Percentiles rank a stretch among this genome's conserved stretches.
Conservation (phyloP, 2,888 invertebrate genomes). For the Rotaria magnacalcarata region DNA sequence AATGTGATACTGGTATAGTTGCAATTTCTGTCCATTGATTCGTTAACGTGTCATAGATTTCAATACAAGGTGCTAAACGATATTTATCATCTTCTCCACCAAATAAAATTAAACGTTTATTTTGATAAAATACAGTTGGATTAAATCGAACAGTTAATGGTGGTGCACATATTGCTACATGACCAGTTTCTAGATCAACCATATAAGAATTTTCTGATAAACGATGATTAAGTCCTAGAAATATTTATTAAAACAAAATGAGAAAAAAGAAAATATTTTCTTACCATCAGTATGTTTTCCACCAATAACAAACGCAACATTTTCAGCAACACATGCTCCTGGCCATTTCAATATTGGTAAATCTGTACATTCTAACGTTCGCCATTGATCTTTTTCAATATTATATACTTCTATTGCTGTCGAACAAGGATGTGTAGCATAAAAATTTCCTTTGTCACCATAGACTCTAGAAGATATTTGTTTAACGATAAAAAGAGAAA, state of each 20-base stretch:
- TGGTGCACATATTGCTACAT: constrained; percentile 35
- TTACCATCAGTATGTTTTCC: constrained; percentile 41
- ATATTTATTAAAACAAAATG: not conserved
- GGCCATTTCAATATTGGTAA: constrained; percentile 46
- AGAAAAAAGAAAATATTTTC: no score
- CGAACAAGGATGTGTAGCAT: constrained; percentile 44
- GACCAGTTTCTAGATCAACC: constrained; percentile 38
- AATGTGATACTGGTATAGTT: constrained; percentile 43
- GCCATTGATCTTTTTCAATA: constrained; percentile 44
- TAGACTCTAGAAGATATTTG: constrained; percentile 11
- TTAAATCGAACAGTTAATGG: constrained; percentile 45
- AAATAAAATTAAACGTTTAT: constrained; percentile 41
- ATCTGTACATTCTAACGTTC: constrained; percentile 6
- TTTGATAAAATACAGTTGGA: constrained; percentile 44
- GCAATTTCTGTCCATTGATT: constrained; percentile 44
- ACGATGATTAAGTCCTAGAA: constrained; percentile 36
- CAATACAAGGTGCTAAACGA: constrained; percentile 45
- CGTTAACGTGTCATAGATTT: constrained; percentile 40
- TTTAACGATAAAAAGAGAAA: not conserved
- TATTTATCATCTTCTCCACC: constrained; percentile 46
- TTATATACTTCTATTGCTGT: constrained; percentile 42
- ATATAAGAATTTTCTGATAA: constrained; percentile 38
- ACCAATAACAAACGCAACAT: constrained; percentile 40
- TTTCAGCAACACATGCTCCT: constrained; percentile 41
- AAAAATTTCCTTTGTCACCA: constrained; percentile 44